These are phyloP conservation scores for Catharus ustulatus DNA, from an alignment of 2,797 vertebrate species.

Conservation along the genomic window DNA sequence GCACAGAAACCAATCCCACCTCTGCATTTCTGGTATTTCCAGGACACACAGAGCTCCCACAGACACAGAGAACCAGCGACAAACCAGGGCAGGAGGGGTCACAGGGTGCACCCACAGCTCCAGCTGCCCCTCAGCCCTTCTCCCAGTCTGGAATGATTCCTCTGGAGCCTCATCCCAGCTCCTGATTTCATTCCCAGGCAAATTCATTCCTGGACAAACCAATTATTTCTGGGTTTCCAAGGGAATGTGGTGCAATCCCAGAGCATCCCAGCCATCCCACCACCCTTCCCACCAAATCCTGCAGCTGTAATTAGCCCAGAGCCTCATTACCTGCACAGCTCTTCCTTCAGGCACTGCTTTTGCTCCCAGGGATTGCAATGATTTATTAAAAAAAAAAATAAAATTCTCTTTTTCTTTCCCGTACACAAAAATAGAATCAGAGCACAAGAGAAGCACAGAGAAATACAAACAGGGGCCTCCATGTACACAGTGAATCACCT, in stretches of 20 bases:
- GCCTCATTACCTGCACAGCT: not conserved
- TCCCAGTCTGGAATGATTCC: no score
- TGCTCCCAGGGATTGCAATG: not conserved
- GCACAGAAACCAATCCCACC: not conserved
- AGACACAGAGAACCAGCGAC: accelerated
- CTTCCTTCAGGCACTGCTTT: not conserved
- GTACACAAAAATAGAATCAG: not conserved
- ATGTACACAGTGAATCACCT: not conserved
- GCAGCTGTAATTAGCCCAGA: not conserved
- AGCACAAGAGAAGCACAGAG: not conserved
- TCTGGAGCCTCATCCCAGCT: not conserved
- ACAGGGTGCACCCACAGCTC: no score
- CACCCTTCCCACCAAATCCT: not conserved
- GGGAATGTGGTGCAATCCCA: not conserved
- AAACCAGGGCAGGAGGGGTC: not conserved
- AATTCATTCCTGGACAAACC: not conserved
- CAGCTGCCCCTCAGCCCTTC: no score
- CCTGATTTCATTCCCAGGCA: not conserved
- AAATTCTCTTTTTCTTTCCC: not conserved
- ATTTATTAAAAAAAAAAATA: not conserved
- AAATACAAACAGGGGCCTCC: not conserved
- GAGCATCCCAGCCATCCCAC: not conserved
- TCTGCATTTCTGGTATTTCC: not conserved
- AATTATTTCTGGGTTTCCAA: not conserved
- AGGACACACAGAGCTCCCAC: not conserved